These are phyloP conservation scores for Polypedilum pembai DNA, from an alignment of 1,140 invertebrate genomes.

Conservation along the genomic window DNA sequence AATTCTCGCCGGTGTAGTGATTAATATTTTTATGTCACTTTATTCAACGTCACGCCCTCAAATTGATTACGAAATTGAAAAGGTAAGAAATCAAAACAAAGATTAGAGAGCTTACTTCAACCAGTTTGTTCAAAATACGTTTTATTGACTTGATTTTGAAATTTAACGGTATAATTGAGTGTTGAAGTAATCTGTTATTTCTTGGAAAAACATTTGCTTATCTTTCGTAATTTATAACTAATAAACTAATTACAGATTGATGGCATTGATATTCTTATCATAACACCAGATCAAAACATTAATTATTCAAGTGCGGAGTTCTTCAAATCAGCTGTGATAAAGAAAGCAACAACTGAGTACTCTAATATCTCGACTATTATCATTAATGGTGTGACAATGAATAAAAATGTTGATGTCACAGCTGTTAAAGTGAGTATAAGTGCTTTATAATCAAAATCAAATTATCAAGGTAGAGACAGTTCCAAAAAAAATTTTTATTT, in stretches of 20 bases:
- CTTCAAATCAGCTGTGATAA: constrained; percentile 37
- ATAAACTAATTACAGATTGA: constrained; percentile 21
- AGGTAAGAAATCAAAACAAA: constrained; percentile 43
- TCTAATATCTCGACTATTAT: constrained; percentile 43
- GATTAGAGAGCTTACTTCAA: no score
- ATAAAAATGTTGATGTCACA: constrained; percentile 53
- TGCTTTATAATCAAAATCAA: neutral
- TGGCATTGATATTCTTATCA: constrained; percentile 8
- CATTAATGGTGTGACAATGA: constrained; percentile 53
- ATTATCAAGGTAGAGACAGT: no score
- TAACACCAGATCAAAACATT: constrained; percentile 36
- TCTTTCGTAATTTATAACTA: neutral
- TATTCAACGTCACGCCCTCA: constrained; percentile 70
- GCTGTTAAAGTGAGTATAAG: constrained; percentile 49
- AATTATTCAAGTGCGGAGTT: constrained; percentile 40
- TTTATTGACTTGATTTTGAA: neutral
- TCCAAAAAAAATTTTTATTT: no score
- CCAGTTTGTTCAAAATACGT: no score
- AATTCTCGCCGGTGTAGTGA: constrained; percentile 69
- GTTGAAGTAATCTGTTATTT: constrained; percentile 34
- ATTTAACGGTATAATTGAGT: constrained; percentile 30
- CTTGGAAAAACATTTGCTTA: neutral
- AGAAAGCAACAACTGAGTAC: constrained; percentile 33
- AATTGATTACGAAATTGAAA: constrained; percentile 50
- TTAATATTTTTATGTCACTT: constrained; percentile 70